phyloP scores from a whole-genome alignment of 2,888 invertebrate genomes.

The Drosophila mayaguana region DNA sequence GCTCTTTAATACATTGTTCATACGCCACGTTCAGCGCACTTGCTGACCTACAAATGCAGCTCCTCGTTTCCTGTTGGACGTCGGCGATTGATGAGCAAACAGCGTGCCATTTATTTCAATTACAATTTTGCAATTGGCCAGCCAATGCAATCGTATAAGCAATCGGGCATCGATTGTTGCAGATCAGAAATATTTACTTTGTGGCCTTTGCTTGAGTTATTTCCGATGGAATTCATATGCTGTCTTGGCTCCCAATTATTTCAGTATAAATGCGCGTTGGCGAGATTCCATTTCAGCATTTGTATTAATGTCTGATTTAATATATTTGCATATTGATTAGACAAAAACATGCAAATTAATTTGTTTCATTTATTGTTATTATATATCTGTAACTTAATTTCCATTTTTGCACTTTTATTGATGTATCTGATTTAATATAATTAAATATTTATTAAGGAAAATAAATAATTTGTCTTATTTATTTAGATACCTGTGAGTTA shows the following conservation, averaged over 20 bases:
- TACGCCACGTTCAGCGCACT: slow-evolving; percentile 21
- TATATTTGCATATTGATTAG: neutral
- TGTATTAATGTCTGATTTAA: neutral
- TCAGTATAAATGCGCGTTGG: neutral
- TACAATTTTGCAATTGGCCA: slow-evolving; percentile 25
- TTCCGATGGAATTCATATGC: neutral
- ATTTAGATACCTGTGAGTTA: neutral
- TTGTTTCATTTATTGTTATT: slow-evolving; percentile 11
- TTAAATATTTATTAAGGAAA: too few relatives aligned
- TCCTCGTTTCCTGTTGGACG: slow-evolving; percentile 13
- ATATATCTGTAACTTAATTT: too few relatives aligned
- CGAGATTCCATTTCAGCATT: neutral
- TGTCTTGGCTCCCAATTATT: neutral
- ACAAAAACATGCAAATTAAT: neutral
- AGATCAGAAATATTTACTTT: slow-evolving; percentile 5
- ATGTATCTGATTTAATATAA: too few relatives aligned
- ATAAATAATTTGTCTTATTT: slow-evolving; percentile 7
- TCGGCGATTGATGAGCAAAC: slow-evolving; percentile 28
- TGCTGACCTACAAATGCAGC: slow-evolving; percentile 22
- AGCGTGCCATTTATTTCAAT: slow-evolving; percentile 49
- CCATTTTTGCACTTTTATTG: too few relatives aligned
- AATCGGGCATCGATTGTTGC: slow-evolving; percentile 1
- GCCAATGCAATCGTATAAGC: slow-evolving; percentile 24
- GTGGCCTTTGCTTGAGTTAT: neutral
- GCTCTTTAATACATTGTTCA: slow-evolving; percentile 28